phyloP scores from a whole-genome alignment of 1,140 invertebrate species.

The Cotesia chilonis region DNA sequence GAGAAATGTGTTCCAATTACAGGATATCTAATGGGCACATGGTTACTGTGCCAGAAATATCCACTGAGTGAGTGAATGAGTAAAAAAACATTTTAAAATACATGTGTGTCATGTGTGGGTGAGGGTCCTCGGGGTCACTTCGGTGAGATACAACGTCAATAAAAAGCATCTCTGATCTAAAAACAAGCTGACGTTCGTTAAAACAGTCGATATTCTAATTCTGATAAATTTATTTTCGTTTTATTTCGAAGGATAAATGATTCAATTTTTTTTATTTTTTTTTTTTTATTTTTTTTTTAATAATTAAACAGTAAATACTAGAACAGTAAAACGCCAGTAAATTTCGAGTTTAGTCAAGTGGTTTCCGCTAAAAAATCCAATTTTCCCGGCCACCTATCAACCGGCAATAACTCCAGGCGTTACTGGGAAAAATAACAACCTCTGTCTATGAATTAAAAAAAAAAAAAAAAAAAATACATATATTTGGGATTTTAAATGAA shows the following conservation, averaged over 20 bases:
- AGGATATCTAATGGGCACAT: slow-evolving; percentile 34
- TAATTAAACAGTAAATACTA: too few relatives aligned
- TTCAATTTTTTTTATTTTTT: too few relatives aligned
- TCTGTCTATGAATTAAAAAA: too few relatives aligned
- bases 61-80: slow-evolving; percentile 26
- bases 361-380: slow-evolving; percentile 6
- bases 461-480: too few relatives aligned
- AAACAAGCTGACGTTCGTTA: slow-evolving; percentile 27
- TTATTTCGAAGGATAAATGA: too few relatives aligned
- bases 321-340: background rate
- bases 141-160: slow-evolving; percentile 34
- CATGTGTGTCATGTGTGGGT: background rate
- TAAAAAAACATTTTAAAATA: background rate
- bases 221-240: too few relatives aligned
- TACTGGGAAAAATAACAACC: background rate
- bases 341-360: slow-evolving; percentile 2
- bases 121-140: slow-evolving; percentile 4
- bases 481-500: too few relatives aligned
- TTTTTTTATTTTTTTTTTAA: too few relatives aligned
- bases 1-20: slow-evolving; percentile 37
- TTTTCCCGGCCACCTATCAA: background rate
- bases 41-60: slow-evolving; percentile 36
- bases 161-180: slow-evolving; percentile 31
- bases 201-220: background rate
- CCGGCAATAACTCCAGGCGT: slow-evolving; percentile 3